Conservation (phyloP, 1,140 invertebrate species). For the Sarcophaga peregrina region DNA sequence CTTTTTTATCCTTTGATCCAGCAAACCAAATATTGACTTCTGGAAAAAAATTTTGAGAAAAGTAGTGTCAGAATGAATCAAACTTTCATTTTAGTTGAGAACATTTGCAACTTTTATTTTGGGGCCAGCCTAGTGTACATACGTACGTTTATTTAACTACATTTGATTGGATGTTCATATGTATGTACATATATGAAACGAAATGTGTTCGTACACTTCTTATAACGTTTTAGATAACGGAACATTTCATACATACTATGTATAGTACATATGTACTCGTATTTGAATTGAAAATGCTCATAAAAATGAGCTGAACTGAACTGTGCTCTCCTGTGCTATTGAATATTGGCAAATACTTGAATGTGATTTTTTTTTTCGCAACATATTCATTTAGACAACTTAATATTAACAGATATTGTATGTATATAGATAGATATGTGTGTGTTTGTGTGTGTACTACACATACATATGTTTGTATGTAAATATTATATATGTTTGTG, state of each 20-base stretch:
- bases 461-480: too few relatives aligned
- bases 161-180: background rate
- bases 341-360: too few relatives aligned
- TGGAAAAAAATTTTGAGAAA: too few relatives aligned
- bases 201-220: background rate
- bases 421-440: background rate
- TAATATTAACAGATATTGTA: too few relatives aligned
- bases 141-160: too few relatives aligned
- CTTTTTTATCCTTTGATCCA: too few relatives aligned
- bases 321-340: too few relatives aligned
- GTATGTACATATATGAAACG: background rate
- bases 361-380: background rate
- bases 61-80: too few relatives aligned
- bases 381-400: background rate
- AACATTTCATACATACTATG: background rate
- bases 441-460: background rate
- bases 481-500: background rate
- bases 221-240: slow-evolving; percentile 30
- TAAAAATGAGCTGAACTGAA: background rate
- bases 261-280: background rate
- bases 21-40: too few relatives aligned
- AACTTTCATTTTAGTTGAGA: too few relatives aligned
- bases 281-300: background rate
- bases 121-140: too few relatives aligned
- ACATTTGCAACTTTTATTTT: too few relatives aligned